phyloP scores from a whole-genome alignment of 37 sponge, comb jelly and placozoan genomes.

The Diacarnus erythraeanus region DNA sequence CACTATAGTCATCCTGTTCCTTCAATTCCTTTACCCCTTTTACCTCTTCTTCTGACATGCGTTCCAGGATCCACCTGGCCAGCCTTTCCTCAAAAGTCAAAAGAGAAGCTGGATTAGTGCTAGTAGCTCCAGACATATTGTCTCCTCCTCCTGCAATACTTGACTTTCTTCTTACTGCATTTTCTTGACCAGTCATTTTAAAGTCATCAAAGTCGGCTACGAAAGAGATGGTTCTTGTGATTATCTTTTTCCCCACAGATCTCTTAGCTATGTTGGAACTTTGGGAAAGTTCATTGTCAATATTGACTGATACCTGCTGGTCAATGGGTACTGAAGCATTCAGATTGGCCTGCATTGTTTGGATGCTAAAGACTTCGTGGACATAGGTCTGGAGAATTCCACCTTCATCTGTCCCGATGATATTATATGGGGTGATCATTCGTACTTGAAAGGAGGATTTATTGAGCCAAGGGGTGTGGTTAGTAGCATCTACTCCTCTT shows the following conservation, averaged over 20 bases:
- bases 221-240: slow-evolving; percentile 55
- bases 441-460: slow-evolving; percentile 70
- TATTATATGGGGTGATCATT: not conserved
- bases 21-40: not conserved
- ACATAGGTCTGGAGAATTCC: slow-evolving; percentile 50
- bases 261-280: slow-evolving; percentile 15
- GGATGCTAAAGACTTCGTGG: slow-evolving; percentile 33
- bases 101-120: too few species aligned
- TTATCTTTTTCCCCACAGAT: slow-evolving; percentile 37
- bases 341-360: slow-evolving; percentile 28
- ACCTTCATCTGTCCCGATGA: slow-evolving; percentile 62
- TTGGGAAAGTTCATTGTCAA: slow-evolving; percentile 40
- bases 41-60: not conserved
- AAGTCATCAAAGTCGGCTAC: slow-evolving; percentile 40
- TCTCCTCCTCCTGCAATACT: too few species aligned
- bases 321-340: slow-evolving; percentile 21
- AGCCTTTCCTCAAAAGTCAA: slow-evolving; percentile 60
- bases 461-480: slow-evolving; percentile 53
- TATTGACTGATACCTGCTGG: slow-evolving; percentile 22
- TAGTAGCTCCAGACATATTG: too few species aligned
- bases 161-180: too few species aligned
- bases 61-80: slow-evolving; percentile 52
- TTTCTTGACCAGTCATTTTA: not conserved
- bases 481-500: slow-evolving; percentile 64
- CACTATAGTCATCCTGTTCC: not conserved